Evolutionary conservation across 2,888 invertebrate genomes (phyloP).

Genomic region (Dasypolia templi): DNA sequence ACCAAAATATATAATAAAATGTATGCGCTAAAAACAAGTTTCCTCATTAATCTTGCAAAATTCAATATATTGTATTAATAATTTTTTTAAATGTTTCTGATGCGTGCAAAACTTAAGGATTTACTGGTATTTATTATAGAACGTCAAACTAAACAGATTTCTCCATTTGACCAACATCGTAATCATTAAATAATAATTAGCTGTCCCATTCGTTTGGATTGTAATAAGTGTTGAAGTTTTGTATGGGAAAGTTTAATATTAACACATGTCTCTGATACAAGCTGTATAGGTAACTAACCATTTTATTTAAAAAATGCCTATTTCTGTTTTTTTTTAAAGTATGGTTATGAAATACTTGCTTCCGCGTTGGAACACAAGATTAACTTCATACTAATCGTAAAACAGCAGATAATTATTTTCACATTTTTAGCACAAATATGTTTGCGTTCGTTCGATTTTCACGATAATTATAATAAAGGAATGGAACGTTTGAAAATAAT

Average conservation of each 20-base stretch:
- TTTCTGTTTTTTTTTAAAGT: no score
- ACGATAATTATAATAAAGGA: conserved; percentile 16
- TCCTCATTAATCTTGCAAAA: no score
- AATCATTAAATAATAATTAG: background rate
- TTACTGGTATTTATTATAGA: background rate
- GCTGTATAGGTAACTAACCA: background rate
- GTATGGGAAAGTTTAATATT: background rate
- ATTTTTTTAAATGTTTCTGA: background rate
- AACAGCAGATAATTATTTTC: background rate
- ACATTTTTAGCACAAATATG: background rate
- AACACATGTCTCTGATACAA: background rate
- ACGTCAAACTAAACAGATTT: background rate
- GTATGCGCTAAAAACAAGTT: background rate
- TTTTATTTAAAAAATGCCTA: no score
- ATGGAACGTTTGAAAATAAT: conserved; percentile 22
- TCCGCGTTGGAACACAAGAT: background rate
- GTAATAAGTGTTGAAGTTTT: no score
- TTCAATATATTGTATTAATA: background rate
- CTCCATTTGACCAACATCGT: background rate
- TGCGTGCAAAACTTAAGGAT: background rate
- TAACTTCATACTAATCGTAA: background rate
- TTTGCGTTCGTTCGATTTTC: background rate
- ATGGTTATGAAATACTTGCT: background rate
- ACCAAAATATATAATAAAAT: background rate
- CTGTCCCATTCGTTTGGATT: no score